These are phyloP conservation scores for Spialia ferax DNA, from an alignment of 2,888 invertebrate genomes.

Conservation along the genomic window DNA sequence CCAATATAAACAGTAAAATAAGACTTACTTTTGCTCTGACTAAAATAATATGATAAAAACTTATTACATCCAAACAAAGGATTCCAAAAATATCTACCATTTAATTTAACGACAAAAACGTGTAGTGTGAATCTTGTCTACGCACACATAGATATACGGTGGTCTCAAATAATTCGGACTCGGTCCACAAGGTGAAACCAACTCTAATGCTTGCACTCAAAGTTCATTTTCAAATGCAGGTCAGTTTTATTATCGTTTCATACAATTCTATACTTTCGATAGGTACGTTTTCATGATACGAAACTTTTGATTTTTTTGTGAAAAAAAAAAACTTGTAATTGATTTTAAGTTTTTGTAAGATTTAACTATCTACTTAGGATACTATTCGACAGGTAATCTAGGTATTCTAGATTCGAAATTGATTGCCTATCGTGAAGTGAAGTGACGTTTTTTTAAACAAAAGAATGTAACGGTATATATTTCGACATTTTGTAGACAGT, in stretches of 20 bases:
- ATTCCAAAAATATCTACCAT: not conserved
- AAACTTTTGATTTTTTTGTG: slow-evolving; percentile 47
- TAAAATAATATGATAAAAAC: not conserved
- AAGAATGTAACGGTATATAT: not conserved
- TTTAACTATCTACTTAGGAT: slow-evolving; percentile 39
- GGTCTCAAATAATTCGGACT: slow-evolving; percentile 61
- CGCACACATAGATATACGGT: slow-evolving; percentile 59
- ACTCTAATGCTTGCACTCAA: slow-evolving; percentile 39
- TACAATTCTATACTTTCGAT: slow-evolving; percentile 47
- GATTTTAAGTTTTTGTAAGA: slow-evolving; percentile 37
- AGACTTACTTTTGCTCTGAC: too few species aligned
- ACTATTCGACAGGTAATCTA: slow-evolving; percentile 14
- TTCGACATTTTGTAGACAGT: too few species aligned
- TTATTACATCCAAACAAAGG: not conserved
- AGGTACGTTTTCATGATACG: slow-evolving; percentile 49
- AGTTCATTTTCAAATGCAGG: slow-evolving; percentile 43
- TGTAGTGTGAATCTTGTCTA: slow-evolving; percentile 54
- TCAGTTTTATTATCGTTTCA: slow-evolving; percentile 56
- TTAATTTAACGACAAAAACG: slow-evolving; percentile 41
- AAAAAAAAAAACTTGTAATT: slow-evolving; percentile 45
- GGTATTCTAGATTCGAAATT: slow-evolving; percentile 16
- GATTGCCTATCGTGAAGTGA: not conserved
- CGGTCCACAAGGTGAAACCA: slow-evolving; percentile 38
- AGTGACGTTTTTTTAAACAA: not conserved
- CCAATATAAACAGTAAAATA: too few species aligned